Evolutionary conservation across 2,888 invertebrate species (phyloP).

Genomic region (Oscheius sp.): DNA sequence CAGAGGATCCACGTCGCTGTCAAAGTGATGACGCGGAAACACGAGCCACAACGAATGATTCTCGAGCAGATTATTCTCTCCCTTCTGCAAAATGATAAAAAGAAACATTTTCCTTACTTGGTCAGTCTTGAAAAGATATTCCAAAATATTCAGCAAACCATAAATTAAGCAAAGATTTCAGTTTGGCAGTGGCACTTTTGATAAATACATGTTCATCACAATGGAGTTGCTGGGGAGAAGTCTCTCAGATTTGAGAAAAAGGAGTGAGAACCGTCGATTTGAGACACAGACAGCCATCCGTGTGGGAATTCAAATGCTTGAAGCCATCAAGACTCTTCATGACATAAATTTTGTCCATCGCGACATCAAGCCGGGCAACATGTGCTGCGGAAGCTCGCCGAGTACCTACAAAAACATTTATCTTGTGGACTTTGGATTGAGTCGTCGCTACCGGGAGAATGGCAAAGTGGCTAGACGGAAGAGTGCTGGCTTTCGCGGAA

Average conservation of each 20-base stretch:
- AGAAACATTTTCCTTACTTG: conserved; percentile 6
- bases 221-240: conserved; percentile 31
- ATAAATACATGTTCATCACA: conserved; percentile 23
- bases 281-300: conserved; percentile 10
- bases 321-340: conserved; percentile 24
- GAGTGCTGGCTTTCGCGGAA: conserved; percentile 31
- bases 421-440: conserved; percentile 34
- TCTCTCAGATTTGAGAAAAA: conserved; percentile 27
- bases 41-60: conserved; percentile 22
- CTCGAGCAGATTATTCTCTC: conserved; percentile 17
- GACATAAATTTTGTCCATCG: conserved; percentile 30
- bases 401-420: conserved; percentile 12
- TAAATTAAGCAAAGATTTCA: no score
- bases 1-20: conserved; percentile 8
- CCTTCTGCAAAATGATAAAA: conserved; percentile 3
- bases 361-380: conserved; percentile 36
- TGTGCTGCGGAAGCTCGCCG: conserved; percentile 15
- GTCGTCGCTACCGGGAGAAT: conserved; percentile 5
- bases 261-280: conserved; percentile 8
- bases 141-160: no score
- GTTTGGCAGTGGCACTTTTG: conserved; percentile 15
- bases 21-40: conserved; percentile 4
- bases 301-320: conserved; percentile 21
- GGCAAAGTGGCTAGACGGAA: not conserved
- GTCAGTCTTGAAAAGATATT: not conserved